phyloP scores from a whole-genome alignment of 2,797 vertebrate species.

The Alcedo atthis region DNA sequence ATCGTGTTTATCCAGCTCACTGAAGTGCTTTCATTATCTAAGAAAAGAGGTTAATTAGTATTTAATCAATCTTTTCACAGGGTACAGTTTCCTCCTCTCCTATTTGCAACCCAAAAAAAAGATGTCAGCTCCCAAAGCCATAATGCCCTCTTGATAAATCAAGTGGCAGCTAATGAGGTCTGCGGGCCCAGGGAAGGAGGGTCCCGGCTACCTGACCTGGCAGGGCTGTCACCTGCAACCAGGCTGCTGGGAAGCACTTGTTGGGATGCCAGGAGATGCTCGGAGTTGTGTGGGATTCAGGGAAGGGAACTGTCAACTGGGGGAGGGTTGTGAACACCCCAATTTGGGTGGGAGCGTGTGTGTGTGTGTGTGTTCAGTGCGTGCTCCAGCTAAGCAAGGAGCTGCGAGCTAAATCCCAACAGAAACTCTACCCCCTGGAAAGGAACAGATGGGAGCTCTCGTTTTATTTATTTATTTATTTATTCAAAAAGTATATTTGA shows the following conservation, averaged over 20 bases:
- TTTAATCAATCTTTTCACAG: slow-evolving; percentile 75
- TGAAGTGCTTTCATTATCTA: slow-evolving; percentile 68
- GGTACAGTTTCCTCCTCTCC: slow-evolving; percentile 66
- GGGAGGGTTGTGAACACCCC: slow-evolving; percentile 63
- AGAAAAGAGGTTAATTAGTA: slow-evolving; percentile 73
- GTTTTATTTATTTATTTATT: not conserved
- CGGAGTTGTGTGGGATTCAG: slow-evolving; percentile 75
- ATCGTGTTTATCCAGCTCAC: slow-evolving; percentile 58
- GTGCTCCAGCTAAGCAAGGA: not conserved
- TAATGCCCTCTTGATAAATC: slow-evolving; percentile 76
- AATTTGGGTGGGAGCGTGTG: not conserved
- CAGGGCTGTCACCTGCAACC: slow-evolving; percentile 78
- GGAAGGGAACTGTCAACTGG: slow-evolving; percentile 85
- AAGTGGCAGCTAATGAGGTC: slow-evolving; percentile 85
- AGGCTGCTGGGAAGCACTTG: slow-evolving; percentile 47
- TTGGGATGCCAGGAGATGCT: slow-evolving; percentile 70
- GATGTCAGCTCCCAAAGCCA: slow-evolving; percentile 64
- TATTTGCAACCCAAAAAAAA: slow-evolving; percentile 68
- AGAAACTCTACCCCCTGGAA: slow-evolving; percentile 83
- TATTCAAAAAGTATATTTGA: slow-evolving; percentile 1
- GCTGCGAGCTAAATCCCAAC: slow-evolving; percentile 78
- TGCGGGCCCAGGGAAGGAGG: slow-evolving; percentile 49
- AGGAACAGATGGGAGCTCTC: slow-evolving; percentile 84
- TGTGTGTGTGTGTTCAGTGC: rapidly evolving
- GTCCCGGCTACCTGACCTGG: slow-evolving; percentile 75